Percentiles rank a stretch among this genome's conserved stretches.
These are phyloP conservation scores for Apocheima hispidaria DNA, from an alignment of 2,888 invertebrate genomes.

Conservation along the genomic window DNA sequence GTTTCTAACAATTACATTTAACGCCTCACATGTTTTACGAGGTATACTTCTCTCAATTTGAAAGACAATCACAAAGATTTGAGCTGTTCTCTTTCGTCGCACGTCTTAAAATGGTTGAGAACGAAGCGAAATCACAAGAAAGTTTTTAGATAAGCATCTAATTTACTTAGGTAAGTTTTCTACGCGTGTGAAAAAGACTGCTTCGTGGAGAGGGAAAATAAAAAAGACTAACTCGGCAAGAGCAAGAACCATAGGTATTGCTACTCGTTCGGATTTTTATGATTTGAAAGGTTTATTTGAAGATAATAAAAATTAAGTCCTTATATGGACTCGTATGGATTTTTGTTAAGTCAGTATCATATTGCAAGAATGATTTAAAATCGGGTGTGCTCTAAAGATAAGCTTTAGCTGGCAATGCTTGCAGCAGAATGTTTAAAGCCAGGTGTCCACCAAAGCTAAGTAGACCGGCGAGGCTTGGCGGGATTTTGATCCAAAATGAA, in stretches of 20 bases:
- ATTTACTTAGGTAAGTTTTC: slow-evolving; percentile 22
- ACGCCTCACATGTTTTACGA: neutral
- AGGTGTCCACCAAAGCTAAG: neutral
- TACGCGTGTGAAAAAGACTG: slow-evolving; percentile 30
- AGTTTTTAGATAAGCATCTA: neutral
- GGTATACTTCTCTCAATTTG: neutral
- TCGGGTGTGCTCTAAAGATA: slow-evolving; percentile 1
- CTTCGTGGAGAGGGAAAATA: slow-evolving; percentile 27
- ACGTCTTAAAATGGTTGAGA: slow-evolving; percentile 6
- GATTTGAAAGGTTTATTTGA: neutral
- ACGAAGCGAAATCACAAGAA: slow-evolving; percentile 3
- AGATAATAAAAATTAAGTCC: neutral
- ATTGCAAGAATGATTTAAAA: slow-evolving; percentile 5
- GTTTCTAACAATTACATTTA: neutral
- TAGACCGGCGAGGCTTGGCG: no score
- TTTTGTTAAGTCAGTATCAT: neutral
- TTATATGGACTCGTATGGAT: neutral
- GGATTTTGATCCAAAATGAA: no score
- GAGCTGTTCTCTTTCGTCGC: slow-evolving; percentile 20
- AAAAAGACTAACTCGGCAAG: slow-evolving; percentile 20
- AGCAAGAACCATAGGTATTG: slow-evolving; percentile 22
- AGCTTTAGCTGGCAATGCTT: neutral
- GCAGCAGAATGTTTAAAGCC: neutral
- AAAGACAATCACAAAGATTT: slow-evolving; percentile 1
- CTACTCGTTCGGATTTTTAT: slow-evolving; percentile 2